phyloP scores from a whole-genome alignment of 2,797 vertebrate genomes.

The Thripadectes ignobilis region DNA sequence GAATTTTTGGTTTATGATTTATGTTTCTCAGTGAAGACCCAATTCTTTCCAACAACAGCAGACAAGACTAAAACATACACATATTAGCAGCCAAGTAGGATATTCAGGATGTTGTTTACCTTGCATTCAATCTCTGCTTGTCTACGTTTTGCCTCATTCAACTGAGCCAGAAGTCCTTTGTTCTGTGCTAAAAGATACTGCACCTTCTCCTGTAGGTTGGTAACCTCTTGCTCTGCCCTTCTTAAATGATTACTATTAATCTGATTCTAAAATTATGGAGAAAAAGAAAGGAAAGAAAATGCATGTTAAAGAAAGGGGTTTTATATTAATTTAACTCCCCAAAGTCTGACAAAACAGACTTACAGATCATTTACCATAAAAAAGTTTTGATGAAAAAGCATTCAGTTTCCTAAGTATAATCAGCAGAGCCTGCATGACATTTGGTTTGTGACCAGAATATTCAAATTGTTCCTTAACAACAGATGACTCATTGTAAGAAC shows the following conservation, averaged over 20 bases:
- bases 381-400: neutral
- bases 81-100: neutral
- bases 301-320: neutral
- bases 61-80: neutral
- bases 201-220: slow-evolving; percentile 82
- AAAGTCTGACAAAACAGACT: neutral
- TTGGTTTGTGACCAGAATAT: neutral
- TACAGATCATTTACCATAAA: neutral
- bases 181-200: slow-evolving; percentile 88
- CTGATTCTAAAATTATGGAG: slow-evolving; percentile 84
- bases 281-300: neutral
- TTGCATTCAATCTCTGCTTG: slow-evolving; percentile 97
- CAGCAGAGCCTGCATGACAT: neutral
- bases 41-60: neutral
- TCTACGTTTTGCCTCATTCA: slow-evolving; percentile 89
- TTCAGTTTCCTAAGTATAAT: neutral
- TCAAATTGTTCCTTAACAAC: neutral
- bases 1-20: neutral
- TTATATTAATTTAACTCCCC: neutral
- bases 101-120: slow-evolving; percentile 73
- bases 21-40: neutral
- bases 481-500: neutral
- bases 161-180: slow-evolving; percentile 85
- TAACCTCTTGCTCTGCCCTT: slow-evolving; percentile 88
- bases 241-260: slow-evolving; percentile 93